Evolutionary conservation across 1,140 invertebrate species (phyloP).

Genomic region (Scaptomyza montana): DNA sequence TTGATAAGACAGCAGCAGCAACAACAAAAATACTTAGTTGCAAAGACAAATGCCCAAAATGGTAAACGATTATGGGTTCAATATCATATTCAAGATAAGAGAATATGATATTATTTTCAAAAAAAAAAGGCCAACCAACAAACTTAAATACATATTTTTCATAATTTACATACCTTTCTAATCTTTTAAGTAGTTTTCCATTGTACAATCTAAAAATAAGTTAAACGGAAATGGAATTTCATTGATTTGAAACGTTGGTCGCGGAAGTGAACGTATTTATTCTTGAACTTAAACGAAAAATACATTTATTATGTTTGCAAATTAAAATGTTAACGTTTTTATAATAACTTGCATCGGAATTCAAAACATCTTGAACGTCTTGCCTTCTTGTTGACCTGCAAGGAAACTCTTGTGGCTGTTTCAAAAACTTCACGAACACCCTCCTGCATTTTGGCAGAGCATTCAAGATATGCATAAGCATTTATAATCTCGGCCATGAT

Average conservation of each 20-base stretch:
- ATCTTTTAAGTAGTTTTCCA: constrained; percentile 22
- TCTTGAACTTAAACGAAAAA: not conserved
- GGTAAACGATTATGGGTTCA: not conserved
- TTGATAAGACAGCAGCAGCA: constrained; percentile 52
- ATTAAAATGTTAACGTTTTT: not conserved
- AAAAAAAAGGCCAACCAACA: too few relatives aligned
- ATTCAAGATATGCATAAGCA: constrained; percentile 99
- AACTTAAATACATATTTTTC: not conserved
- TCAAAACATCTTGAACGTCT: constrained; percentile 90
- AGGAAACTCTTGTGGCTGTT: constrained; percentile 97
- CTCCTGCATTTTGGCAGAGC: constrained; percentile 99
- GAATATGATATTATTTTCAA: too few relatives aligned
- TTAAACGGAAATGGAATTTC: not conserved
- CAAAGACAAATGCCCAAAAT: constrained; percentile 19
- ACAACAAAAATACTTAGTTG: constrained; percentile 31
- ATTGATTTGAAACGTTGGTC: not conserved
- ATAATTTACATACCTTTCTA: constrained; percentile 2
- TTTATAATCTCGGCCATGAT: constrained; percentile 99
- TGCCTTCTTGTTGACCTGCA: constrained; percentile 96
- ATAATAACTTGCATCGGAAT: constrained; percentile 17
- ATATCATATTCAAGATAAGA: constrained; percentile 10
- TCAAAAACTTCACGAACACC: constrained; percentile 99
- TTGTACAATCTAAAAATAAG: constrained; percentile 20
- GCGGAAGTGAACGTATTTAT: constrained; percentile 2
- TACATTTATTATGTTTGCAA: not conserved